Conservation (phyloP, 2,888 invertebrate genomes). For the Clusia tigrina region DNA sequence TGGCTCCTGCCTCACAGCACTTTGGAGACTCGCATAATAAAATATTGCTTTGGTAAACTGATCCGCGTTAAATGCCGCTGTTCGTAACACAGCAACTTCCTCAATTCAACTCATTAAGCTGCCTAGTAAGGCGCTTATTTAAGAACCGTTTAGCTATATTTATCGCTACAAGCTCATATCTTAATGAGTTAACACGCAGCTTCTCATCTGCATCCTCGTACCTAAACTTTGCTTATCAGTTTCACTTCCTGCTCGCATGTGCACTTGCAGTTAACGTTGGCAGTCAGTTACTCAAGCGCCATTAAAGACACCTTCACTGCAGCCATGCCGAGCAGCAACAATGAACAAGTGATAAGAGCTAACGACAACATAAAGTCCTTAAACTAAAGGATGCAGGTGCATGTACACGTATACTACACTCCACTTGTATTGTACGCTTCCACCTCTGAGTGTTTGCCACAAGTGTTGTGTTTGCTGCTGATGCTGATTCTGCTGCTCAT, state of each 20-base stretch:
- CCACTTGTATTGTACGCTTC: too few species aligned
- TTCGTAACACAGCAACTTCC: constrained; percentile 33
- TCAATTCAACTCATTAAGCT: background rate
- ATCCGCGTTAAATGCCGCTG: constrained; percentile 33
- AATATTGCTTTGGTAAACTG: too few species aligned
- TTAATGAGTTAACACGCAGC: background rate
- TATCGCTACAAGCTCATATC: background rate
- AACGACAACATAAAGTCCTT: too few species aligned
- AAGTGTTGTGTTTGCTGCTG: too few species aligned
- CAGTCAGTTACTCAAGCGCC: background rate
- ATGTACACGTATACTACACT: too few species aligned
- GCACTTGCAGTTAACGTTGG: background rate
- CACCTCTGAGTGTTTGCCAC: too few species aligned
- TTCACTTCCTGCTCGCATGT: background rate
- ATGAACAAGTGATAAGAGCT: background rate
- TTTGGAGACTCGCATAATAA: too few species aligned
- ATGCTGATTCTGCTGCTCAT: background rate
- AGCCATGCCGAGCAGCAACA: background rate
- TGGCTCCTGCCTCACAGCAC: too few species aligned
- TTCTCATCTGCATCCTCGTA: too few species aligned
- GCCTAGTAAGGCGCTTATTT: background rate
- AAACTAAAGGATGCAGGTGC: too few species aligned
- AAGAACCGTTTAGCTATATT: background rate
- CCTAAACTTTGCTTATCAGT: too few species aligned
- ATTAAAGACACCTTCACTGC: background rate